Conservation (phyloP, 1,140 invertebrate genomes). For the Pantala flavescens region DNA sequence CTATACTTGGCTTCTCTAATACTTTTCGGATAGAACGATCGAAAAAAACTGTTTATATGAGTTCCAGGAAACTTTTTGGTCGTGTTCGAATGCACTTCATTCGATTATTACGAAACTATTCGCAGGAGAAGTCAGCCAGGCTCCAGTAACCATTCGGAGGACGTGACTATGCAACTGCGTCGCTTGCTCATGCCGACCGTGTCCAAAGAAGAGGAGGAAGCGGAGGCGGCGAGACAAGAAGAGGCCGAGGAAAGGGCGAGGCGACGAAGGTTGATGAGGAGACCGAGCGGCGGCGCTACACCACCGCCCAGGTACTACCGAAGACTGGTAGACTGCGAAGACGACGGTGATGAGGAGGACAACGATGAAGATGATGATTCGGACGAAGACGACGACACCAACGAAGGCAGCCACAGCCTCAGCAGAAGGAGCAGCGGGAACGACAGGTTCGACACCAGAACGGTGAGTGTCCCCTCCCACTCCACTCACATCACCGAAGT, state of each 20-base stretch:
- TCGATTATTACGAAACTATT: background rate
- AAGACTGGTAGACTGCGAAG: constrained; percentile 8
- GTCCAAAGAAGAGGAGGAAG: constrained; percentile 18
- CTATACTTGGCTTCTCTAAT: too few species aligned
- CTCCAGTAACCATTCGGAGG: background rate
- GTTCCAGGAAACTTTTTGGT: too few species aligned
- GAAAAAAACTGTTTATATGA: too few species aligned
- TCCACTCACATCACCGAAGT: too few species aligned
- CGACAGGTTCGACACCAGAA: constrained; percentile 10
- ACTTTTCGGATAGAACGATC: too few species aligned
- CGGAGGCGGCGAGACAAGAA: constrained; percentile 15
- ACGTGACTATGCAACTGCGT: constrained; percentile 4
- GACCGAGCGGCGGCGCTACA: constrained; percentile 20
- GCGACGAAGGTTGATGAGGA: constrained; percentile 21
- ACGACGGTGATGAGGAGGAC: constrained; percentile 25
- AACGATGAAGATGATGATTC: background rate
- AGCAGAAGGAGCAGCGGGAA: background rate
- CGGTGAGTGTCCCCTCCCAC: background rate
- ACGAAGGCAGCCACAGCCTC: background rate
- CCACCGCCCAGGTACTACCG: constrained; percentile 17
- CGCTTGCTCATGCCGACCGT: constrained; percentile 1
- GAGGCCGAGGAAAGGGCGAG: constrained; percentile 46
- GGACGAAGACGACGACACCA: background rate
- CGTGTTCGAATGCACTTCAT: too few species aligned
- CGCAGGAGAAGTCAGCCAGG: background rate